Evolutionary conservation across 2,888 invertebrate genomes (phyloP).

Genomic region (Caenorhabditis drosophilae): DNA sequence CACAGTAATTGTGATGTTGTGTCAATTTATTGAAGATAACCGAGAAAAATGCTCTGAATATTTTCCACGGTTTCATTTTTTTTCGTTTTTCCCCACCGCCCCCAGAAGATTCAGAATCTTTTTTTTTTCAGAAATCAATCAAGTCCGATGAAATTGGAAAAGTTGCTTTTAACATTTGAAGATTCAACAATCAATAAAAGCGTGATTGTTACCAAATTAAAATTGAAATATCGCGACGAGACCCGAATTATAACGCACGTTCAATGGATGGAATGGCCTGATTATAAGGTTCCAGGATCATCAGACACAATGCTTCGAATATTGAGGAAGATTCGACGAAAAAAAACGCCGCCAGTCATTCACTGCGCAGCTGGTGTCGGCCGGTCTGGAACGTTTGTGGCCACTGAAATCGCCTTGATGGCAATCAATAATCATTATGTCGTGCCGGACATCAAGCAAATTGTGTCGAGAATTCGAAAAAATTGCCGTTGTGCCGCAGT

Average conservation of each 20-base stretch:
- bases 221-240: slow-evolving; percentile 16
- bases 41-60: slow-evolving; percentile 39
- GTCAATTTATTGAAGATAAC: slow-evolving; percentile 32
- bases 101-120: too few species aligned
- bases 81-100: too few species aligned
- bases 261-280: slow-evolving; percentile 40
- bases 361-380: slow-evolving; percentile 44
- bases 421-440: slow-evolving; percentile 15
- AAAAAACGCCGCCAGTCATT: slow-evolving; percentile 23
- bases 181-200: slow-evolving; percentile 20
- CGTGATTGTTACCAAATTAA: slow-evolving; percentile 20
- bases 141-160: slow-evolving; percentile 15
- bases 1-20: slow-evolving; percentile 37
- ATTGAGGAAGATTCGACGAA: slow-evolving; percentile 19
- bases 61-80: slow-evolving; percentile 14
- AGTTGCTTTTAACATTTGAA: slow-evolving; percentile 10
- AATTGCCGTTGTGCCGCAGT: slow-evolving; percentile 29
- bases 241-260: slow-evolving; percentile 24
- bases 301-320: slow-evolving; percentile 31
- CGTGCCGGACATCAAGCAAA: slow-evolving; percentile 26
- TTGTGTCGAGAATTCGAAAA: slow-evolving; percentile 19
- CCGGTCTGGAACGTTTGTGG: slow-evolving; percentile 30
- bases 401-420: slow-evolving; percentile 25
- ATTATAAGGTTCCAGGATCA: slow-evolving; percentile 38
- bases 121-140: not conserved